phyloP scores from a whole-genome alignment of 2,888 invertebrate species.

The Matsumyia berberina region DNA sequence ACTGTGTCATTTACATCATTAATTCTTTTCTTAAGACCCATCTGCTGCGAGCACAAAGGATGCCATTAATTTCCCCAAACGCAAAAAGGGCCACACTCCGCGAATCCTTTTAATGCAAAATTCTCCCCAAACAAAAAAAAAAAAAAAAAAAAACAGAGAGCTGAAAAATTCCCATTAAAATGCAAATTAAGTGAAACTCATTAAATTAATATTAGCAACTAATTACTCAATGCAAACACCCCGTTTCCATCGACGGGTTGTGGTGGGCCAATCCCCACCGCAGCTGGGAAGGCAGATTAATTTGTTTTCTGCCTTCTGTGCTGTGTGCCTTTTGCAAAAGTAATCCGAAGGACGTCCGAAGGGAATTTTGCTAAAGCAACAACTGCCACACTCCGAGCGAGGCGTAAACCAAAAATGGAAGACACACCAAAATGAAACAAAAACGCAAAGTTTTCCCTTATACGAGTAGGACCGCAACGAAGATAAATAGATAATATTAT shows the following conservation, averaged over 20 bases:
- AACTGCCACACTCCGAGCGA: constrained; percentile 41
- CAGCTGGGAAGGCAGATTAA: constrained; percentile 53
- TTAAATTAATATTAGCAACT: constrained; percentile 76
- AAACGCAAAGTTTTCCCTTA: constrained; percentile 64
- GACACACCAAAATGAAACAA: constrained; percentile 16
- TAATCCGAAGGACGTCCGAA: constrained; percentile 36
- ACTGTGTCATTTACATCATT: constrained; percentile 49
- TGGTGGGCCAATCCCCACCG: constrained; percentile 13
- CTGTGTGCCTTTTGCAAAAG: constrained; percentile 48
- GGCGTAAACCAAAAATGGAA: constrained; percentile 26
- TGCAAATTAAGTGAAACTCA: constrained; percentile 76
- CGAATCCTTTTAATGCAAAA: constrained; percentile 48
- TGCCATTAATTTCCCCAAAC: constrained; percentile 60
- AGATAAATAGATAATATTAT: constrained; percentile 79
- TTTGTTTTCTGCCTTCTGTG: constrained; percentile 38
- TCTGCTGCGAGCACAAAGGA: constrained; percentile 46
- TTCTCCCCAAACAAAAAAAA: constrained; percentile 30
- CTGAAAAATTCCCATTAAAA: constrained; percentile 66
- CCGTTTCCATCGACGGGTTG: constrained; percentile 49
- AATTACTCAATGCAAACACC: constrained; percentile 74
- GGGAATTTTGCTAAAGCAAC: constrained; percentile 48
- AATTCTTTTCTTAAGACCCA: constrained; percentile 45
- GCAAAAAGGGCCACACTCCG: constrained; percentile 22
- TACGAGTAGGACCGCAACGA: constrained; percentile 78
- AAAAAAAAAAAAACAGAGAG: too few relatives aligned